These are phyloP conservation scores for Hylia prasina DNA, from an alignment of 2,113 vertebrate genomes.

Conservation along the genomic window DNA sequence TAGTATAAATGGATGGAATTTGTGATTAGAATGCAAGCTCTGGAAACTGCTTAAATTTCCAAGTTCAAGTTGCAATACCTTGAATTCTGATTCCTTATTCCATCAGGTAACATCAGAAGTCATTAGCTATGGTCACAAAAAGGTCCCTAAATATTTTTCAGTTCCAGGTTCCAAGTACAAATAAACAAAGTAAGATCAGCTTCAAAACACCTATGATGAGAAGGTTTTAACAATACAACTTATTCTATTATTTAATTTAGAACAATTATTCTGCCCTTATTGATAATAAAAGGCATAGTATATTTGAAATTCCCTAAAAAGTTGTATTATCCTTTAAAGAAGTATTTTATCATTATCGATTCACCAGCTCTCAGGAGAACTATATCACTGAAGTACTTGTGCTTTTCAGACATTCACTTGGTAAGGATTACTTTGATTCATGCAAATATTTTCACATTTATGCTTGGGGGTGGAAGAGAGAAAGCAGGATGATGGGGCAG, in stretches of 20 bases:
- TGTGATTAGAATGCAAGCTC: background rate
- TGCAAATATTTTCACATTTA: background rate
- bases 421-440: background rate
- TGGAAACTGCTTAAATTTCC: background rate
- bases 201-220: background rate
- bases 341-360: background rate
- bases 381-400: background rate
- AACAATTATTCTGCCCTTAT: background rate
- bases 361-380: background rate
- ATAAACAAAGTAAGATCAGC: background rate
- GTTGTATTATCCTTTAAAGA: background rate
- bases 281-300: background rate
- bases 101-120: background rate
- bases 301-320: background rate
- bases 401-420: background rate
- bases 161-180: background rate
- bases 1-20: background rate
- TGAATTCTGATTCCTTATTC: background rate
- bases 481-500: background rate
- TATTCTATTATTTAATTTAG: background rate
- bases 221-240: background rate
- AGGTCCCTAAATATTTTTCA: background rate
- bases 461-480: background rate
- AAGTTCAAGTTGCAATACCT: background rate
- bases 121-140: background rate